Evolutionary conservation across 2,113 vertebrate species (phyloP).

Genomic region (Coptodon rendalli): DNA sequence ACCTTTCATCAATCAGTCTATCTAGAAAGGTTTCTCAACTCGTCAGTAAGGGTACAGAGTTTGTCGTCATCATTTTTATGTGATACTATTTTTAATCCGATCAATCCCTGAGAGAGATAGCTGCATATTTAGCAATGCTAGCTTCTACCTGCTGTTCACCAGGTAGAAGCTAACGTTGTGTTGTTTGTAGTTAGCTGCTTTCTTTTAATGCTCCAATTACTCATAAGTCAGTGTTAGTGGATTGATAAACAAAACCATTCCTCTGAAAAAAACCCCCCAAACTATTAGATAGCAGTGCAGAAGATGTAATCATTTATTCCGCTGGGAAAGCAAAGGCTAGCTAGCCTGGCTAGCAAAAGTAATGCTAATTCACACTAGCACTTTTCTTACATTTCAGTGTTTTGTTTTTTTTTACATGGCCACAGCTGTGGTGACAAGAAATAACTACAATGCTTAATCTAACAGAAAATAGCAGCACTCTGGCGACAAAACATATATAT

Average conservation of each 20-base stretch:
- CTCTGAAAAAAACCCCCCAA: not conserved
- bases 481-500: not conserved
- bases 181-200: not conserved
- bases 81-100: not conserved
- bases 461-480: not conserved
- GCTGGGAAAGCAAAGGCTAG: not conserved
- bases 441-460: not conserved
- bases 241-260: not conserved
- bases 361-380: not conserved
- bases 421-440: not conserved
- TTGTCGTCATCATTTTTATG: not conserved
- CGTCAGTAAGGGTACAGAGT: rapidly evolving
- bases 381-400: not conserved
- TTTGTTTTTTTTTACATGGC: not conserved
- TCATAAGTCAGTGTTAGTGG: not conserved
- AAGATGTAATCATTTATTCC: not conserved
- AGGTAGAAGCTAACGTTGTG: not conserved
- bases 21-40: not conserved
- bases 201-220: rapidly evolving
- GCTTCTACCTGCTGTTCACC: not conserved
- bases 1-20: not conserved
- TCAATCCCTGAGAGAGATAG: not conserved
- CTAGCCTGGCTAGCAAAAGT: not conserved
- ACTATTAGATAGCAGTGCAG: not conserved
- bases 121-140: not conserved